Evolutionary conservation across 2,797 vertebrate species (phyloP).

Genomic region (Percopsis omiscomaycus): DNA sequence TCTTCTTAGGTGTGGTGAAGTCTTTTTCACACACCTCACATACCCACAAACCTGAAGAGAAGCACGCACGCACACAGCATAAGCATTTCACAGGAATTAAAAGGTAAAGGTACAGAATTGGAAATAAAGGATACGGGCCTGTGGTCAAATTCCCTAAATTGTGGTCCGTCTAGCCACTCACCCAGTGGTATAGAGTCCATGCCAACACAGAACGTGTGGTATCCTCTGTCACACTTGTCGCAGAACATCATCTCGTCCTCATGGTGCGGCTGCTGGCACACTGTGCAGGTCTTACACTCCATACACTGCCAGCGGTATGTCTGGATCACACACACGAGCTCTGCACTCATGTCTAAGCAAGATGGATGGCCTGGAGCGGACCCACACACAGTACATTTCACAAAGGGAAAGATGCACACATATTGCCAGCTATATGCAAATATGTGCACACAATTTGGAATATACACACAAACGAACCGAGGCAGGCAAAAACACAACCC

Average conservation of each 20-base stretch:
- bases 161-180: conserved; percentile 58
- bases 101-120: neutral
- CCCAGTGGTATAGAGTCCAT: conserved; percentile 93
- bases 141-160: neutral
- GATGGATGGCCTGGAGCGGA: conserved; percentile 89
- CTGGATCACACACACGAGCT: conserved; percentile 91
- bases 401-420: neutral
- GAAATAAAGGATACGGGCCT: neutral
- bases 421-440: neutral
- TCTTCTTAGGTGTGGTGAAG: conserved; percentile 86
- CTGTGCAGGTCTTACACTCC: conserved; percentile 97
- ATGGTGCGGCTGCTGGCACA: conserved; percentile 96
- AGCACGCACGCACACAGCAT: conserved; percentile 21
- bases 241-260: conserved; percentile 99
- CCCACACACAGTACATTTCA: neutral
- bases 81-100: neutral
- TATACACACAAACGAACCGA: neutral
- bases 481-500: neutral
- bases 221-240: conserved; percentile 95
- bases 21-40: conserved; percentile 93
- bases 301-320: conserved; percentile 99
- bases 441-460: neutral
- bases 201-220: conserved; percentile 98
- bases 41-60: conserved; percentile 91
- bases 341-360: conserved; percentile 92